phyloP scores from a whole-genome alignment of 2,113 vertebrate genomes.

The Sylvilagus bachmani region DNA sequence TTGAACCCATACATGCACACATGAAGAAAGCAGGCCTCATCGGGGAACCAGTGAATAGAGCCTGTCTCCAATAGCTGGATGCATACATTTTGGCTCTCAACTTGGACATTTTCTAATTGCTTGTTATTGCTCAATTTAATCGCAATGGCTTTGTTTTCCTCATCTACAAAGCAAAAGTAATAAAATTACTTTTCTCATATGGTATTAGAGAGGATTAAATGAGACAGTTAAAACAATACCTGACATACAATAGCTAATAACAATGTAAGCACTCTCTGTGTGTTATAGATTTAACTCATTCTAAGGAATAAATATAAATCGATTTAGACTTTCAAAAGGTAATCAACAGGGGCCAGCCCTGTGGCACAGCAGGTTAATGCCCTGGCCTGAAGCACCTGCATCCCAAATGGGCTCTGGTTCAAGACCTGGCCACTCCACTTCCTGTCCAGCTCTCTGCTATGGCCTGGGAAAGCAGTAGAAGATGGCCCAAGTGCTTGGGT shows the following conservation, averaged over 20 bases:
- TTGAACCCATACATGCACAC: not conserved
- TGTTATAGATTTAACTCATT: not conserved
- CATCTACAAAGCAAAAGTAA: not conserved
- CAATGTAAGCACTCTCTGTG: not conserved
- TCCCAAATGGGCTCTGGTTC: too few relatives aligned
- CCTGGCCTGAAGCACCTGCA: too few relatives aligned
- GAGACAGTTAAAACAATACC: not conserved
- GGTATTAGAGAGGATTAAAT: too few relatives aligned
- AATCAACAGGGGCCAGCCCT: too few relatives aligned
- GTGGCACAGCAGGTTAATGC: too few relatives aligned
- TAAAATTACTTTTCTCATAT: not conserved
- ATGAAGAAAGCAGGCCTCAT: rapidly evolving
- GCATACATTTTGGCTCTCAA: not conserved
- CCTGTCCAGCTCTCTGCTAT: too few relatives aligned
- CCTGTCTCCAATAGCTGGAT: not conserved
- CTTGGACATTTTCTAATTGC: not conserved
- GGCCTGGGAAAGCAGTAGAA: too few relatives aligned
- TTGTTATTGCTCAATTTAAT: not conserved
- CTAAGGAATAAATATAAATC: not conserved
- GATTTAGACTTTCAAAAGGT: not conserved
- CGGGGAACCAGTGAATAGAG: not conserved
- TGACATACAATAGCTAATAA: not conserved
- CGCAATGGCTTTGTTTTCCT: not conserved
- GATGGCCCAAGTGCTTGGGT: too few relatives aligned
- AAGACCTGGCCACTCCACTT: too few relatives aligned